A percentile compares a stretch with the other conserved stretches of the same genome.
These are phyloP conservation scores for Acronicta psi DNA, from an alignment of 2,888 invertebrate genomes.

Conservation along the genomic window DNA sequence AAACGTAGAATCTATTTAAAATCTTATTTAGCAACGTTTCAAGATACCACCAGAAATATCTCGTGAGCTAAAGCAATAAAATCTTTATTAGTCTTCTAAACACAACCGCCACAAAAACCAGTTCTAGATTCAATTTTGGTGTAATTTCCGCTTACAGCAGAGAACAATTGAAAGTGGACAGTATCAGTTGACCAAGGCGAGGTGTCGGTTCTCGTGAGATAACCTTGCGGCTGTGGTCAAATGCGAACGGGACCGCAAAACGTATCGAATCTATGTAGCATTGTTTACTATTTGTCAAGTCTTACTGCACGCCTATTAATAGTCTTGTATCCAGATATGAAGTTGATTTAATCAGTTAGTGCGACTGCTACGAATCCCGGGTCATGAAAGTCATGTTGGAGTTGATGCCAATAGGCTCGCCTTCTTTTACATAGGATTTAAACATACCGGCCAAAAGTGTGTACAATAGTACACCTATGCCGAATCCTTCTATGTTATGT, in stretches of 20 bases:
- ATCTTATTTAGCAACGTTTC: not conserved
- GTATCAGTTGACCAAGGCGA: constrained; percentile 65
- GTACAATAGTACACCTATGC: too few relatives aligned
- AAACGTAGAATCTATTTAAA: not conserved
- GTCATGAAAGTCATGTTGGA: too few relatives aligned
- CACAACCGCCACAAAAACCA: constrained; percentile 13
- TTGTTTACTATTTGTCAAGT: constrained; percentile 35
- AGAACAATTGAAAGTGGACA: constrained; percentile 57
- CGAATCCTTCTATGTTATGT: too few relatives aligned
- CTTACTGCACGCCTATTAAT: constrained; percentile 36
- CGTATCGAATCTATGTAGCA: constrained; percentile 28
- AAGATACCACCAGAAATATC: constrained; percentile 13
- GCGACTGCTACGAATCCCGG: too few relatives aligned
- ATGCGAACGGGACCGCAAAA: constrained; percentile 60
- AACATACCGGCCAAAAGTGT: too few relatives aligned
- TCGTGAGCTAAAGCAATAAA: constrained; percentile 22
- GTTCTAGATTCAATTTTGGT: constrained; percentile 27
- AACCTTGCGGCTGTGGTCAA: constrained; percentile 69
- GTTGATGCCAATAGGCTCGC: too few relatives aligned
- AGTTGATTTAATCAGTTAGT: constrained; percentile 17
- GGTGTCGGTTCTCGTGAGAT: constrained; percentile 69
- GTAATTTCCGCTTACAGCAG: constrained; percentile 19
- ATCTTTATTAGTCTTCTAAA: constrained; percentile 10
- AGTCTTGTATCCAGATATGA: constrained; percentile 24
- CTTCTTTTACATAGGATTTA: too few relatives aligned